Conservation (phyloP, 2,888 invertebrate species). For the Drosophila kanekoi region DNA sequence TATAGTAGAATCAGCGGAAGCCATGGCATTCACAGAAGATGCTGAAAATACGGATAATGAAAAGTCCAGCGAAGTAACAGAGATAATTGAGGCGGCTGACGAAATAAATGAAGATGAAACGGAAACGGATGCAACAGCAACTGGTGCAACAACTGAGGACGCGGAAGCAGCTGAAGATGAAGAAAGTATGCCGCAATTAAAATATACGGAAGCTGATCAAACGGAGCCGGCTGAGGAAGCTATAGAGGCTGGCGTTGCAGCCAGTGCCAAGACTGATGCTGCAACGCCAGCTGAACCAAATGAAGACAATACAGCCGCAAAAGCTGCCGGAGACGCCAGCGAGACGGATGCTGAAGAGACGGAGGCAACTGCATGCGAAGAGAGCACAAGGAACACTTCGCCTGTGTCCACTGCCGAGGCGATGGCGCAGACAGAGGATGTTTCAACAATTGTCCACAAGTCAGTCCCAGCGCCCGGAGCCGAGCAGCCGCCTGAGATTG, state of each 20-base stretch:
- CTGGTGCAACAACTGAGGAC: neutral
- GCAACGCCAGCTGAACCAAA: neutral
- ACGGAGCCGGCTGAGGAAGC: neutral
- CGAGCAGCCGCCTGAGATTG: neutral
- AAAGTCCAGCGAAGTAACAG: neutral
- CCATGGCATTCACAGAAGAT: neutral
- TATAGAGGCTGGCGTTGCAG: neutral
- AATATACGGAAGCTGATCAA: neutral
- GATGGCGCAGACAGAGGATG: too few relatives aligned
- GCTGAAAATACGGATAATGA: neutral
- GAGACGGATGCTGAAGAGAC: neutral
- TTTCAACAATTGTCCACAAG: neutral
- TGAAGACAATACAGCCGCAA: constrained; percentile 1
- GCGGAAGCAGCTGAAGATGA: too few relatives aligned
- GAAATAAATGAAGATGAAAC: neutral
- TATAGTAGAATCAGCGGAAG: neutral
- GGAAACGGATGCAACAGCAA: neutral
- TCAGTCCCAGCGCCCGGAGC: neutral
- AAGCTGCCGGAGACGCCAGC: neutral
- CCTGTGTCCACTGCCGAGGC: neutral
- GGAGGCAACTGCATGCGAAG: neutral
- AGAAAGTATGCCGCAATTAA: neutral
- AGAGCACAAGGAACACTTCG: neutral
- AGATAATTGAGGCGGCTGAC: neutral
- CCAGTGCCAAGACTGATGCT: constrained; percentile 15